These are phyloP conservation scores for Atractosteus spatula DNA, from an alignment of 2,113 vertebrate species.

Conservation along the genomic window DNA sequence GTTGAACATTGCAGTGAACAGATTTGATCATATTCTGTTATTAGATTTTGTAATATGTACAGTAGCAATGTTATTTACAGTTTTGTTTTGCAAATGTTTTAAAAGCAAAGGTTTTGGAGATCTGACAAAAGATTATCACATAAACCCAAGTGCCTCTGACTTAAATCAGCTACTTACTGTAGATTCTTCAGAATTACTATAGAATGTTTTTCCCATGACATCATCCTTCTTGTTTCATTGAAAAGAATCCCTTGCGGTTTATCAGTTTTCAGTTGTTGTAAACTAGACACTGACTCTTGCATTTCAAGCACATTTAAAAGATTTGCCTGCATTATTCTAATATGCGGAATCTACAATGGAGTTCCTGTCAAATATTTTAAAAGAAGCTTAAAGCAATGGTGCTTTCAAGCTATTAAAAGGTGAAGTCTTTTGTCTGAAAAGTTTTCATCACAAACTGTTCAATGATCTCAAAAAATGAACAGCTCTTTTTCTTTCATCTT, in stretches of 20 bases:
- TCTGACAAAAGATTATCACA: too few relatives aligned
- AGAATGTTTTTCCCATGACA: conserved; percentile 31
- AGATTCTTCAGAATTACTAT: too few relatives aligned
- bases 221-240: conserved; percentile 11
- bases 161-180: too few relatives aligned
- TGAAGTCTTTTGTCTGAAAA: conserved; percentile 8
- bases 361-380: neutral
- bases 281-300: neutral
- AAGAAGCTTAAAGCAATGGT: conserved; percentile 7
- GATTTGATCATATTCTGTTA: too few relatives aligned
- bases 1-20: too few relatives aligned
- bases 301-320: conserved; percentile 2
- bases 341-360: neutral
- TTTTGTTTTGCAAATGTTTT: too few relatives aligned
- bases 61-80: too few relatives aligned
- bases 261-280: conserved; percentile 11
- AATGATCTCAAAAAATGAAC: conserved; percentile 21
- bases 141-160: too few relatives aligned
- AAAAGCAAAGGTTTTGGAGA: too few relatives aligned
- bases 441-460: neutral
- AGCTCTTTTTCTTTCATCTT: conserved; percentile 19
- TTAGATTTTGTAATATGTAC: too few relatives aligned
- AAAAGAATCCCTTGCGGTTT: conserved; percentile 3
- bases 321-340: neutral
- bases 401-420: conserved; percentile 7